Conservation (phyloP, 2,113 vertebrate species). For the Procavia capensis region DNA sequence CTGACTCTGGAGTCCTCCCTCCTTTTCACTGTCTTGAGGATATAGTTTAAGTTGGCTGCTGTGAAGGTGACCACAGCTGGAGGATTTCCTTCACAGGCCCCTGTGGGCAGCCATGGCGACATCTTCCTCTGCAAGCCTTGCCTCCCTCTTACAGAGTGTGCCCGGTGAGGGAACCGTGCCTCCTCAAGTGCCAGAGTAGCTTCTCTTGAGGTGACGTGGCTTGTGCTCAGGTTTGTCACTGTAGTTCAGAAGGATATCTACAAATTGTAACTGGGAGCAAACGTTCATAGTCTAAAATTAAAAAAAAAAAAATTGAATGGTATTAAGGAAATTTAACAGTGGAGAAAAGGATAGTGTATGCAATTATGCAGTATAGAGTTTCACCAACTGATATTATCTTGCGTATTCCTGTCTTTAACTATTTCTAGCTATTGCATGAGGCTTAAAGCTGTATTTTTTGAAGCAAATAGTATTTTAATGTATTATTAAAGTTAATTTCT, state of each 20-base stretch:
- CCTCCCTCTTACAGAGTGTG: neutral
- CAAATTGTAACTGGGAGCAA: neutral
- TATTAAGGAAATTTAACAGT: neutral
- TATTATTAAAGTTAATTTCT: neutral
- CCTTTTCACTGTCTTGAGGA: neutral
- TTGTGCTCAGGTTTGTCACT: neutral
- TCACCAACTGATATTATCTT: neutral
- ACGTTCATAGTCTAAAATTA: neutral
- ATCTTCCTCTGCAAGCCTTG: neutral
- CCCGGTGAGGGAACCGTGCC: neutral
- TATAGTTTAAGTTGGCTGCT: neutral
- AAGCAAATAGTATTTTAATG: slow-evolving; percentile 1
- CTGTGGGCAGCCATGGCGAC: neutral
- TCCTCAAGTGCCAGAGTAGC: neutral
- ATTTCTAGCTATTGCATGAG: neutral
- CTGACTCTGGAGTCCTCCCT: neutral
- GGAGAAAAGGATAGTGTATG: neutral
- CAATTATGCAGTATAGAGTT: neutral
- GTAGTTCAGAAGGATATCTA: slow-evolving; percentile 13
- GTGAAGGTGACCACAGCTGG: neutral
- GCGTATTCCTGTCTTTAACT: neutral
- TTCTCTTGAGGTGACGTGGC: neutral
- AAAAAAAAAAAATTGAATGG: neutral
- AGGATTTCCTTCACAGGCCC: neutral
- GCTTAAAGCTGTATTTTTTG: neutral